Base-by-base conservation (phyloP, 1,140 invertebrate genomes). In the Andrena cerasifolii region DNA sequence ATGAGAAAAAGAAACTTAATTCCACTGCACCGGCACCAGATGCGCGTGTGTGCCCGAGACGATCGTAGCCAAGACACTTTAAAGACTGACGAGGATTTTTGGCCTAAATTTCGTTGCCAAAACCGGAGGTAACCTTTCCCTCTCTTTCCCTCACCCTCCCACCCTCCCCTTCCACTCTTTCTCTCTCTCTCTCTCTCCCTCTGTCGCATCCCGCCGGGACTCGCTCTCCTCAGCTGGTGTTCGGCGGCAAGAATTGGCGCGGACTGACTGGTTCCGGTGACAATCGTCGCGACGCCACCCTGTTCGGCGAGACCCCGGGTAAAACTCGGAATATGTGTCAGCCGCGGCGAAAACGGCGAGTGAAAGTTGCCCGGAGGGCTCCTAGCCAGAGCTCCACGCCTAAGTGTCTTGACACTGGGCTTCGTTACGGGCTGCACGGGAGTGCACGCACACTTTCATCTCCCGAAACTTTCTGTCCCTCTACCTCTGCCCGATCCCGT, bases 371-470 rank as follows among this genome's bases (percentile, higher is more conserved):
- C 75, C 65, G 43, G 16, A 72, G 63, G 77, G 67, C 31, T 54
- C 58, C 49, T 53, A 72, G 36, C n/a, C n/a, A 53, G 18, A 12
- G 3, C 47, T 66, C 49, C 45, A 70, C 56, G 21, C 40, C 28
- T 43, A 28, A 21, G 12, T 40, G 28, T 36, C 51, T 68, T 12
- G 33, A 26, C 21, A 45, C 16, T 8, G 16, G 36, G 12, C 26
- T 54, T 51, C 43, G 56, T 62, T 49, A 49, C 53, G 43, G 36
- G 18, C 51, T 6, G 7, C 26, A 7, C 43, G 33, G 45, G 26
- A 47, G 36, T 16, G 33, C 62, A 45, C 61, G 62, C 74, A 84
- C 51, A 89, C 88, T 89, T 91, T 90, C 89, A 86, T 87, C 85
- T 77, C 63, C 26, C 78, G 84, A 83, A 3, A n/a, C 1, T 12